phyloP scores from a whole-genome alignment of 1,140 invertebrate genomes.

The Drosophila persimilis region DNA sequence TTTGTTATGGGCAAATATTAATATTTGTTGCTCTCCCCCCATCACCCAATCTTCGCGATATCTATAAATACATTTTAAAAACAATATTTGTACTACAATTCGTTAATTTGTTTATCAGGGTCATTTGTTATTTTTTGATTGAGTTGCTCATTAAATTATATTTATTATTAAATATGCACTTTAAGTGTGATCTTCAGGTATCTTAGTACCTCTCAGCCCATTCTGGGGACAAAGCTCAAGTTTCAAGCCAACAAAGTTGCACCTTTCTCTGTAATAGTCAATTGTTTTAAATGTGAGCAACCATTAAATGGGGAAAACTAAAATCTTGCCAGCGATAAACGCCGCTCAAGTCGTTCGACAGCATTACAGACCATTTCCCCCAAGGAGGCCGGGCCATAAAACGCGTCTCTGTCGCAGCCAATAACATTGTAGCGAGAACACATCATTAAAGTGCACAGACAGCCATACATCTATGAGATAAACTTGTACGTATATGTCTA shows the following conservation, averaged over 20 bases:
- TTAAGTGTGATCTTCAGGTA: too few relatives aligned
- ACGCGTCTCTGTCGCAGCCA: slow-evolving; percentile 35
- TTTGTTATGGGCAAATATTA: slow-evolving; percentile 56
- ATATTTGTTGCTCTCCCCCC: slow-evolving; percentile 24
- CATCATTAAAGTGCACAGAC: slow-evolving; percentile 48
- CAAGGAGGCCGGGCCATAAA: slow-evolving; percentile 35
- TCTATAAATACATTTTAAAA: slow-evolving; percentile 59
- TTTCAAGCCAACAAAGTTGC: too few relatives aligned
- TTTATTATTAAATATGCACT: too few relatives aligned
- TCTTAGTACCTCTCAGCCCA: too few relatives aligned
- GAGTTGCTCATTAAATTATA: too few relatives aligned
- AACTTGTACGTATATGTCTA: slow-evolving; percentile 13
- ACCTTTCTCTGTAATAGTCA: neutral
- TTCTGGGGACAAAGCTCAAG: too few relatives aligned
- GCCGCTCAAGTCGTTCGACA: slow-evolving; percentile 30
- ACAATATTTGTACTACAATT: slow-evolving; percentile 27
- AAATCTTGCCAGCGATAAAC: slow-evolving; percentile 12
- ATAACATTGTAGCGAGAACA: slow-evolving; percentile 56
- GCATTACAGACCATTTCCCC: slow-evolving; percentile 19
- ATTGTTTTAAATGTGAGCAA: neutral
- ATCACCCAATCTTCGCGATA: neutral
- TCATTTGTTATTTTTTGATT: too few relatives aligned
- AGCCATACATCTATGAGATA: slow-evolving; percentile 15
- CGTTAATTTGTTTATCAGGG: too few relatives aligned
- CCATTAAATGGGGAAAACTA: slow-evolving; percentile 7